These are phyloP conservation scores for Flexamia atlantica DNA, from an alignment of 2,888 invertebrate genomes.

Conservation along the genomic window DNA sequence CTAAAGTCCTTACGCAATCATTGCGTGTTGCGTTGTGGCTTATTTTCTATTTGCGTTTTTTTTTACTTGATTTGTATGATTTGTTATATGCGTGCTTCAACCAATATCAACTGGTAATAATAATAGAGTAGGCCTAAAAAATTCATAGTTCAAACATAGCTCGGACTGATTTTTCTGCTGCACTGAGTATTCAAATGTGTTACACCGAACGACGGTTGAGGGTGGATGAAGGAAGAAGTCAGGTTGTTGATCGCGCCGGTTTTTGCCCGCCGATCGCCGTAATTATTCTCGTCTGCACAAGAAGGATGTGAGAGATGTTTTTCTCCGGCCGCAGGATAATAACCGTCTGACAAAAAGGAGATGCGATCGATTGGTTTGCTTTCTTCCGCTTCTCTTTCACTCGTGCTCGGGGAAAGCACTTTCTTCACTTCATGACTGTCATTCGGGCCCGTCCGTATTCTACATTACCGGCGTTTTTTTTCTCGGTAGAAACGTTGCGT, in stretches of 20 bases:
- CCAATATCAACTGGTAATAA: too few relatives aligned
- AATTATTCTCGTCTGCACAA: slow-evolving; percentile 27
- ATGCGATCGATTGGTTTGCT: slow-evolving; percentile 48
- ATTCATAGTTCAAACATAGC: too few relatives aligned
- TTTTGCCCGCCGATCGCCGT: slow-evolving; percentile 19
- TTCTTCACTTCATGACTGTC: slow-evolving; percentile 27
- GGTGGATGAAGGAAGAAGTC: too few relatives aligned
- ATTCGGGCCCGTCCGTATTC: background rate
- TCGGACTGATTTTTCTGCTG: too few relatives aligned
- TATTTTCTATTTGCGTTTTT: too few relatives aligned
- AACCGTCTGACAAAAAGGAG: slow-evolving; percentile 27
- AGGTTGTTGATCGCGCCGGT: background rate
- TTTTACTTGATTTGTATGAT: too few relatives aligned
- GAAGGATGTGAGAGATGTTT: slow-evolving; percentile 30
- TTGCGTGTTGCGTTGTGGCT: too few relatives aligned
- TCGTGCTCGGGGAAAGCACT: slow-evolving; percentile 15
- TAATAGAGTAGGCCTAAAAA: too few relatives aligned
- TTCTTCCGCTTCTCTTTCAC: slow-evolving; percentile 12
- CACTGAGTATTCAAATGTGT: too few relatives aligned
- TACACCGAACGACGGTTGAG: too few relatives aligned
- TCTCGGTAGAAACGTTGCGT: background rate
- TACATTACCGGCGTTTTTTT: slow-evolving; percentile 10
- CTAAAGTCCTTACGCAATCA: too few relatives aligned
- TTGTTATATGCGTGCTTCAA: too few relatives aligned
- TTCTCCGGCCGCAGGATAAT: slow-evolving; percentile 5